Conservation (phyloP, 2,888 invertebrate species). For the Xylota sylvarum region DNA sequence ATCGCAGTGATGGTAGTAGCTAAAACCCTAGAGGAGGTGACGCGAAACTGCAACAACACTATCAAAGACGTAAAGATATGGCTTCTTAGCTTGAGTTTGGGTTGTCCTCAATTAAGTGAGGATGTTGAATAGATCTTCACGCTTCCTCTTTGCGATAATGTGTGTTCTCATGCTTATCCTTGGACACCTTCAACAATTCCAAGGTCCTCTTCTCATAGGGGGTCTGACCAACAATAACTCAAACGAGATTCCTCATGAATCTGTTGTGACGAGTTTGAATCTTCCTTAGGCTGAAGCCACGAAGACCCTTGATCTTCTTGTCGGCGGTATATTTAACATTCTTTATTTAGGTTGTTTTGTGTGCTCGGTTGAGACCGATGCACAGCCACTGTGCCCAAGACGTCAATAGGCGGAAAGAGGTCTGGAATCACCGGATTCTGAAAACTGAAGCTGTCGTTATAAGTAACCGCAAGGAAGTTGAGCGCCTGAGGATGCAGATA, state of each 20-base stretch:
- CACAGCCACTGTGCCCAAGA: slow-evolving; percentile 88
- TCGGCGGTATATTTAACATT: slow-evolving; percentile 91
- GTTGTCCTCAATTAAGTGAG: slow-evolving; percentile 99
- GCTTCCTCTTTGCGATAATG: slow-evolving; percentile 99
- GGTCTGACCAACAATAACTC: slow-evolving; percentile 98
- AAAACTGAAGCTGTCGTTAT: too few relatives aligned
- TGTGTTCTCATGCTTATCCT: slow-evolving; percentile 99
- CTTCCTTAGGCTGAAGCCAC: slow-evolving; percentile 95
- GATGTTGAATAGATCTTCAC: slow-evolving; percentile 98
- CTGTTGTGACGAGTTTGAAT: slow-evolving; percentile 97
- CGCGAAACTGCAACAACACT: too few relatives aligned
- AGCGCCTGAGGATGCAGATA: too few relatives aligned
- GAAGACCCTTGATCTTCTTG: slow-evolving; percentile 89
- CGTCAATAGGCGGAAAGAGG: slow-evolving; percentile 75
- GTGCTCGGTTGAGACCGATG: slow-evolving; percentile 97
- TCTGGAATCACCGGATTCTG: too few relatives aligned
- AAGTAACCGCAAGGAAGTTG: too few relatives aligned
- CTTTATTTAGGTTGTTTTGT: slow-evolving; percentile 96
- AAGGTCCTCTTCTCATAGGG: slow-evolving; percentile 99
- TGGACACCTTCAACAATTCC: slow-evolving; percentile 99
- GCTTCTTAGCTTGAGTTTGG: slow-evolving; percentile 89
- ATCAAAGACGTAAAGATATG: too few relatives aligned
- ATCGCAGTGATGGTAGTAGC: too few relatives aligned
- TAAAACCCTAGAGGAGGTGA: too few relatives aligned
- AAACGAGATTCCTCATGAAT: slow-evolving; percentile 97